Evolutionary conservation across 2,888 invertebrate genomes (phyloP), one percentile per base, ranked within the genome.

Genomic region (Mylabris sibirica): DNA sequence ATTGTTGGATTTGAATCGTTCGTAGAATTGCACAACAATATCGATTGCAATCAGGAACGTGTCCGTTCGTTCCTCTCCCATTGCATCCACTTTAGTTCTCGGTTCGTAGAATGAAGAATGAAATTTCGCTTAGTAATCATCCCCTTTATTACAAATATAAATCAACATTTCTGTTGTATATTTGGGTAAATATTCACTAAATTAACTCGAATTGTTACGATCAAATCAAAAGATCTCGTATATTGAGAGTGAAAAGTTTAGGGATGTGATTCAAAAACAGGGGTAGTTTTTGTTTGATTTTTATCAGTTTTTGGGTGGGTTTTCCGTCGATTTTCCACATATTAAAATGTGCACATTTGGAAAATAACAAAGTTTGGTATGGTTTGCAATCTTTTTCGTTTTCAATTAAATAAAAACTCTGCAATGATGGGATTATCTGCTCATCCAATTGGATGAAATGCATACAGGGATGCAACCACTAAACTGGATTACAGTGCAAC

Each of bases 401-500:
- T 35, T 35, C 8, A 35, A 35, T 11, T 35, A 35, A 35, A 35
- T 11, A 35, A 35, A 35, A 35, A 38, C 12, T 38, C 12, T 4
- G 30, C 30, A 30, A 30, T 3, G 38, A 38, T 38, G 14, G 12
- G 17, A 38, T 38, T 14, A 14, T 38, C 8, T 44, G 44, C 12
- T n/a, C 20, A 20, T 20, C 9, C 49, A 20, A 49, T 49, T 20
- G 49, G 20, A 20, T 49, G 9, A 49, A 49, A 49, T 49, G 49
- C 49, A 49, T 20, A 49, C 49, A 49, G 49, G 20, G 49, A 49
- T 49, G 49, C 49, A 49, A 49, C 49, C 20, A 20, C 44, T 17
- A 44, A 49, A 49, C 9, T 49, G 20, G 49, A 49, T 49, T 49
- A 22, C 8, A 9, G 49, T 49, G 6, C 49, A 49, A n/a, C 41